These are phyloP conservation scores for Mesembrinibis cayennensis DNA, from an alignment of 2,113 vertebrate species.

Conservation along the genomic window DNA sequence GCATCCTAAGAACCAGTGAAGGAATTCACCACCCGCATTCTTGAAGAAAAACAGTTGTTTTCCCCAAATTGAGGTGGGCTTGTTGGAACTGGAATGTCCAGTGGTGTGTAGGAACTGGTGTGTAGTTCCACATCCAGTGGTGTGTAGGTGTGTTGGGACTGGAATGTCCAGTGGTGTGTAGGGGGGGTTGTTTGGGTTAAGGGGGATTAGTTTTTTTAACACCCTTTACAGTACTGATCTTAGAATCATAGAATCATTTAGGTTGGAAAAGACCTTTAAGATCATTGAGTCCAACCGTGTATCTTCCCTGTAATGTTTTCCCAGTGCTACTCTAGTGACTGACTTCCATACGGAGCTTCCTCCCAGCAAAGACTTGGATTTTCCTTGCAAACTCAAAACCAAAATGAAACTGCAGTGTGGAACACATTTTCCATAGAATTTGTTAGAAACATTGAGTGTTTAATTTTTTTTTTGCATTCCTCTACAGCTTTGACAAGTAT, in stretches of 20 bases:
- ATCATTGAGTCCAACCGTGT: neutral
- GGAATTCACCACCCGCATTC: neutral
- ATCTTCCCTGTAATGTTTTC: neutral
- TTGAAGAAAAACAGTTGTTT: neutral
- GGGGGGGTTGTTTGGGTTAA: neutral
- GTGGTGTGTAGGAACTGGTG: neutral
- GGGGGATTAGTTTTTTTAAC: neutral
- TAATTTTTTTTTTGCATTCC: neutral
- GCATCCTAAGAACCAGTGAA: neutral
- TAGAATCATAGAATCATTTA: neutral
- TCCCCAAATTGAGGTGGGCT: neutral
- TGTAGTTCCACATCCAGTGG: too few relatives aligned
- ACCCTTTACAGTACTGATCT: neutral
- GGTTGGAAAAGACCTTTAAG: neutral
- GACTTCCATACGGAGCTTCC: neutral
- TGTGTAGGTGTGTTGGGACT: neutral
- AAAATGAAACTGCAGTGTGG: neutral
- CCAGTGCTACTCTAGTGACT: neutral
- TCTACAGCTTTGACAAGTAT: neutral
- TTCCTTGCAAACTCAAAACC: neutral
- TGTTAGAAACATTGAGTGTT: neutral
- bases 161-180: neutral
- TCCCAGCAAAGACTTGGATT: neutral
- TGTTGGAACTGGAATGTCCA: neutral
- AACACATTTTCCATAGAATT: neutral